Percentiles rank a stretch among this genome's conserved stretches.
These are phyloP conservation scores for Vespertilio murinus DNA, from an alignment of 2,797 vertebrate genomes.

Conservation along the genomic window DNA sequence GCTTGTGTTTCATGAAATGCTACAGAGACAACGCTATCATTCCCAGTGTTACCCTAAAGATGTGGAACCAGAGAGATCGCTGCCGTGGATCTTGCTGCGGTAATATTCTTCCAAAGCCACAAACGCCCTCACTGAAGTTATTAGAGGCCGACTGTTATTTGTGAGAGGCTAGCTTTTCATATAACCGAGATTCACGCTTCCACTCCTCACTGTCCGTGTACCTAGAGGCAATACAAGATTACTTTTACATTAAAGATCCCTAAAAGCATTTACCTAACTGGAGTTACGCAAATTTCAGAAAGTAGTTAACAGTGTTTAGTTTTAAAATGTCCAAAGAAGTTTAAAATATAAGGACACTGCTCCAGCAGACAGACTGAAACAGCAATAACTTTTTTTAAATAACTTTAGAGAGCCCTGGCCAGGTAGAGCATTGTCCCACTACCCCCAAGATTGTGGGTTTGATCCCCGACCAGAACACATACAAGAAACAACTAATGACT, in stretches of 20 bases:
- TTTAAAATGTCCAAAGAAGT: not conserved
- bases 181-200: not conserved
- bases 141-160: slow-evolving; percentile 45
- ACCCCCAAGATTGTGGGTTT: not conserved
- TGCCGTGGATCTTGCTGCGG: slow-evolving; percentile 23
- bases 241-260: slow-evolving; percentile 26
- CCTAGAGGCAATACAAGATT: not conserved
- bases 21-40: slow-evolving; percentile 60
- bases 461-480: not conserved
- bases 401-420: not conserved
- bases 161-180: slow-evolving; percentile 40
- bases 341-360: slow-evolving; percentile 41
- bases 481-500: not conserved
- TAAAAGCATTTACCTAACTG: slow-evolving; percentile 29
- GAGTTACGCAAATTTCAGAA: slow-evolving; percentile 41
- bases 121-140: slow-evolving; percentile 42
- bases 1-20: slow-evolving; percentile 68
- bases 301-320: not conserved
- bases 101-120: not conserved
- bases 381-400: slow-evolving; percentile 12
- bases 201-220: not conserved
- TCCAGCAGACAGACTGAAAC: not conserved
- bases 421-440: not conserved
- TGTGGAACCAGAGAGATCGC: slow-evolving; percentile 65
- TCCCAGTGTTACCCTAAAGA: slow-evolving; percentile 69